A percentile compares a stretch with the other conserved stretches of the same genome.
These are phyloP conservation scores for Thalassaphorura encarpata DNA, from an alignment of 1,140 invertebrate species.

Conservation along the genomic window DNA sequence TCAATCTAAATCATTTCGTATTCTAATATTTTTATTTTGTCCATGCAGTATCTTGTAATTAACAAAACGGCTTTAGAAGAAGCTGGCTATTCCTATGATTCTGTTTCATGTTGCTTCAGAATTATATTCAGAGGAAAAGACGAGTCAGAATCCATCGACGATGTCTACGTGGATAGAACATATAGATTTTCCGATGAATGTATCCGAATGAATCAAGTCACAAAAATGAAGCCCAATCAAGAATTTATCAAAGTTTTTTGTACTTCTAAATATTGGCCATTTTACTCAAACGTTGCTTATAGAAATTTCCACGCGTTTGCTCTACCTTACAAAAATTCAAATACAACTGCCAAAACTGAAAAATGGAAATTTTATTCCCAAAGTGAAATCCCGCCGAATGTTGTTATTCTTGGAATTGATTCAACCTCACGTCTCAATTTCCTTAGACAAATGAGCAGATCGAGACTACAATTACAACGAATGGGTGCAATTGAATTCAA, in stretches of 20 bases:
- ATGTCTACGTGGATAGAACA: neutral
- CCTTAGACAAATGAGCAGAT: conserved; percentile 44
- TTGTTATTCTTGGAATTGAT: conserved; percentile 46
- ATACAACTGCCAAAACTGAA: neutral
- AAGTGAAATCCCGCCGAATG: no score
- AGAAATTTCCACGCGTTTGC: neutral
- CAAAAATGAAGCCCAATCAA: neutral
- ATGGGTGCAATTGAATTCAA: conserved; percentile 33
- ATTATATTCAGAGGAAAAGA: neutral
- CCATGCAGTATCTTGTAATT: neutral
- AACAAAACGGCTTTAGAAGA: neutral
- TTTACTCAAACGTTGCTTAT: neutral
- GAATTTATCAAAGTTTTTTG: conserved; percentile 10
- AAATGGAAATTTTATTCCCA: no score
- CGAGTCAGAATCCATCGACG: neutral
- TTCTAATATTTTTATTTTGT: no score
- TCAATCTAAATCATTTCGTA: no score
- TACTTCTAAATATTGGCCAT: neutral
- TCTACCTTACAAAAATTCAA: neutral
- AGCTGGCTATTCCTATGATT: neutral
- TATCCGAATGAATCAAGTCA: neutral
- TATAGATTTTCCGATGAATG: conserved; percentile 8
- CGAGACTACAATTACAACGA: conserved; percentile 38
- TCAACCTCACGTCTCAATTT: conserved; percentile 49
- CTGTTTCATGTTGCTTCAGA: neutral